phyloP scores from a whole-genome alignment of 2,113 vertebrate genomes.

The Cnemophilus loriae region DNA sequence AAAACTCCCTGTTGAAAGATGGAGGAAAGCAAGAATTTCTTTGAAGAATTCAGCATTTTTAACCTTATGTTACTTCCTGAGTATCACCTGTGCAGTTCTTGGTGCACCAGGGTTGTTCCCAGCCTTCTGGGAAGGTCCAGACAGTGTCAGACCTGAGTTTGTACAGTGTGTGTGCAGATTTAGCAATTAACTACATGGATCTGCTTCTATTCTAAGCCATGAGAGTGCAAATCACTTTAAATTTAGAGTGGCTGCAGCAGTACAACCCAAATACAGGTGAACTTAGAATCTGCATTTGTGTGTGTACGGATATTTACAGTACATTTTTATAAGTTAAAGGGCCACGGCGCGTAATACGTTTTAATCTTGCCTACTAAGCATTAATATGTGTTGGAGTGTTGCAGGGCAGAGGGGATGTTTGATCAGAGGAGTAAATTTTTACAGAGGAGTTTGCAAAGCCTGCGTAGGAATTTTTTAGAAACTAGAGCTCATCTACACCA shows the following conservation, averaged over 20 bases:
- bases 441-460: accelerated
- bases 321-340: not conserved
- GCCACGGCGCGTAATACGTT: not conserved
- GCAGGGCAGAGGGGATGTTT: not conserved
- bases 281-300: not conserved
- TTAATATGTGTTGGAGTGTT: not conserved
- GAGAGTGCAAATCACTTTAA: not conserved
- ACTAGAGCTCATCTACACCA: not conserved
- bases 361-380: not conserved
- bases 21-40: not conserved
- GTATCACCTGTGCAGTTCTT: not conserved
- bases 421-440: not conserved
- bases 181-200: not conserved
- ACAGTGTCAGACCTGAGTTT: not conserved
- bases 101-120: too few relatives aligned
- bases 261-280: not conserved
- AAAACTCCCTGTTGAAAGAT: slow-evolving; percentile 17
- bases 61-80: not conserved
- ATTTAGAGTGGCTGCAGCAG: not conserved
- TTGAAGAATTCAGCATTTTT: not conserved
- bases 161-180: not conserved
- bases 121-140: not conserved
- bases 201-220: not conserved
- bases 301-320: not conserved
- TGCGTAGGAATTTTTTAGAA: not conserved